Evolutionary conservation across 2,113 vertebrate species (phyloP).

Genomic region (Caranx ignobilis): DNA sequence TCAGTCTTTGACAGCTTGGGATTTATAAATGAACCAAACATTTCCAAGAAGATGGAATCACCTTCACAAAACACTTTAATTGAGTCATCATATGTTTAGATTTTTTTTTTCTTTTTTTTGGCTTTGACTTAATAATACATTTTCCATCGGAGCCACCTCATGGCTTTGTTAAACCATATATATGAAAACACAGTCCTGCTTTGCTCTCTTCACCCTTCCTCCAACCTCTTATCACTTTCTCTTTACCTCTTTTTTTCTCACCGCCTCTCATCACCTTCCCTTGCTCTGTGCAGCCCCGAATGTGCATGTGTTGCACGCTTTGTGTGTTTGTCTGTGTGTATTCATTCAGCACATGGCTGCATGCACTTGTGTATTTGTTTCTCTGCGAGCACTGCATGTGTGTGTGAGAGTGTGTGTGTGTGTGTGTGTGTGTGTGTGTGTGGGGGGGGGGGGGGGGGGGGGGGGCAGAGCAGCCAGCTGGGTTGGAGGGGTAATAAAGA

Average conservation of each 20-base stretch:
- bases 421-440: slow-evolving; percentile 37
- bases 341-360: slow-evolving; percentile 51
- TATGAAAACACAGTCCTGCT: slow-evolving; percentile 36
- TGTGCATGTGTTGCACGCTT: slow-evolving; percentile 66
- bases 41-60: slow-evolving; percentile 56
- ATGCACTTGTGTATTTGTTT: slow-evolving; percentile 67
- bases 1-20: slow-evolving; percentile 65
- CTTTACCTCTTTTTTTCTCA: slow-evolving; percentile 42
- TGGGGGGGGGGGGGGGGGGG: slow-evolving; percentile 76
- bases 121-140: neutral
- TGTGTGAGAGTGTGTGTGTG: slow-evolving; percentile 18
- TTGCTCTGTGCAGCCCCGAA: slow-evolving; percentile 32
- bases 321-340: slow-evolving; percentile 25
- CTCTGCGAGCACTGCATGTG: slow-evolving; percentile 34
- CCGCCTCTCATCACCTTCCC: slow-evolving; percentile 32
- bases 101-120: neutral
- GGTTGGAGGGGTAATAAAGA: slow-evolving; percentile 99
- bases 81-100: slow-evolving; percentile 55
- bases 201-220: slow-evolving; percentile 30
- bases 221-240: slow-evolving; percentile 32
- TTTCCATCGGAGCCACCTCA: neutral
- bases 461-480: slow-evolving; percentile 98
- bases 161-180: slow-evolving; percentile 44
- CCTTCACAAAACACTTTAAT: slow-evolving; percentile 58
- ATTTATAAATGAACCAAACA: slow-evolving; percentile 68